These are phyloP conservation scores for Eurypyga helias DNA, from an alignment of 2,113 vertebrate genomes.

Conservation along the genomic window DNA sequence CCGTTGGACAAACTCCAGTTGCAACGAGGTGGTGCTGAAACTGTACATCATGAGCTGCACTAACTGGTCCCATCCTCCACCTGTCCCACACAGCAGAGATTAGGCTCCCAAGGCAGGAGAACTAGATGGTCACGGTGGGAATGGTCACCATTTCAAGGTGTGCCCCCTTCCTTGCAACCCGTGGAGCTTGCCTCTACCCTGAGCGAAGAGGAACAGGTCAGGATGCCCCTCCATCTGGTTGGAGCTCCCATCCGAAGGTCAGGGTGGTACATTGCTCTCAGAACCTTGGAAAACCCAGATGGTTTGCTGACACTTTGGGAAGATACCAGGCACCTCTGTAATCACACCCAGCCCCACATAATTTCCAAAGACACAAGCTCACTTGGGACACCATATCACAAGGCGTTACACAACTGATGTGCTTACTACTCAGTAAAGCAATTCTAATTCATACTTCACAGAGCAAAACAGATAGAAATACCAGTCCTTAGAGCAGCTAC, in stretches of 20 bases:
- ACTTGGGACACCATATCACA: not conserved
- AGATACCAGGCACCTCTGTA: not conserved
- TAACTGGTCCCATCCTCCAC: not conserved
- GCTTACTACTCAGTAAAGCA: not conserved
- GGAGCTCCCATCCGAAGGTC: not conserved
- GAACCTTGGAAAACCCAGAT: not conserved
- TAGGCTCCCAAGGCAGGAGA: not conserved
- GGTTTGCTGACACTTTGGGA: not conserved
- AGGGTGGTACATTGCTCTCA: not conserved
- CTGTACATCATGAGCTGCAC: not conserved
- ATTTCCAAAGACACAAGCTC: not conserved
- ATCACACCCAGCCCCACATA: not conserved
- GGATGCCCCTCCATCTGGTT: not conserved
- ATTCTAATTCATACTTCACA: not conserved
- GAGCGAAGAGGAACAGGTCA: not conserved
- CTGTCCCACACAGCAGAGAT: not conserved
- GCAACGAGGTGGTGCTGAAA: slow-evolving; percentile 13
- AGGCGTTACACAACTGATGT: accelerated
- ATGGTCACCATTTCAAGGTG: not conserved
- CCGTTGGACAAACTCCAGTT: not conserved
- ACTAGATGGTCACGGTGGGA: not conserved
- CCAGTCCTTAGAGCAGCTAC: not conserved
- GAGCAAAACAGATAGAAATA: not conserved
- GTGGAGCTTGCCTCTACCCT: not conserved
- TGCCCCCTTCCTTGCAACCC: accelerated